phyloP scores from a whole-genome alignment of 1,140 invertebrate genomes.

The Drosophila micromelanica region DNA sequence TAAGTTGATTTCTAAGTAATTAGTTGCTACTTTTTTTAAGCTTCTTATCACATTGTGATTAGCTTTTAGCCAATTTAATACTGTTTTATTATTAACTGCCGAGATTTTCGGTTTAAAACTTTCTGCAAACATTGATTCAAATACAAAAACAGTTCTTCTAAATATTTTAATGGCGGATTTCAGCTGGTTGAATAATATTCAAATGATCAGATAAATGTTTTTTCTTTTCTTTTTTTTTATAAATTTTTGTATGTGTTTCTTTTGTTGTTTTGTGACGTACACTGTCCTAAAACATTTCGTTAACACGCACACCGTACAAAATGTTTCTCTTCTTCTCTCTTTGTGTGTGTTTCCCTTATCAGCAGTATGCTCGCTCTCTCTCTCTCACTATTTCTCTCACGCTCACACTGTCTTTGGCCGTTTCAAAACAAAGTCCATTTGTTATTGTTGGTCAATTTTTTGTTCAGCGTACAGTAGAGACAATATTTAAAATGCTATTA shows the following conservation, averaged over 20 bases:
- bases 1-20: too few species aligned
- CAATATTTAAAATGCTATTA: constrained; percentile 77
- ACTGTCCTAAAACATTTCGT: background rate
- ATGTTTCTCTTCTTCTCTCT: background rate
- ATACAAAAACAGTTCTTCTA: too few species aligned
- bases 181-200: background rate
- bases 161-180: background rate
- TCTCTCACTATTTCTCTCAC: constrained; percentile 5
- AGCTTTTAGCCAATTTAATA: background rate
- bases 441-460: constrained; percentile 66
- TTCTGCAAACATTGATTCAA: too few species aligned
- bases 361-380: constrained; percentile 9
- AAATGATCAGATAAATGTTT: background rate
- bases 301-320: background rate
- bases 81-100: background rate
- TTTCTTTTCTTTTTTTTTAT: background rate
- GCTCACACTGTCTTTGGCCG: constrained; percentile 43
- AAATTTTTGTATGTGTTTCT: too few species aligned
- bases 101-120: background rate
- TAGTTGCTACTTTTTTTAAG: too few species aligned
- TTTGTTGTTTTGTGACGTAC: background rate
- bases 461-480: constrained; percentile 74
- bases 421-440: constrained; percentile 77
- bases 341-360: constrained; percentile 14
- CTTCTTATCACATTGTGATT: too few species aligned